A percentile compares a stretch with the other conserved stretches of the same genome.
These are phyloP conservation scores for Pterostichus madidus DNA, from an alignment of 2,888 invertebrate genomes.

Conservation along the genomic window DNA sequence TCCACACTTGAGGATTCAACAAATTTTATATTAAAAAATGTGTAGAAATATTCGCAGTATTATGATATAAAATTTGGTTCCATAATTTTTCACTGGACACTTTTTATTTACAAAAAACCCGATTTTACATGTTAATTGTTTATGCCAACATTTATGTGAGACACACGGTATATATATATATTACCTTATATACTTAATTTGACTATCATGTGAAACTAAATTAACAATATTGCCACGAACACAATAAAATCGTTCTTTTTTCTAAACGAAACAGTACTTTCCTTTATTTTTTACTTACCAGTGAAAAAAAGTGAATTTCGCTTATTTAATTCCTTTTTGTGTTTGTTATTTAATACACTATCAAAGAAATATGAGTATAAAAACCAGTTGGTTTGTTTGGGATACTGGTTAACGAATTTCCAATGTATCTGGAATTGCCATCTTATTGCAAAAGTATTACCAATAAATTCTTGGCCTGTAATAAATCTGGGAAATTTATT, in stretches of 20 bases:
- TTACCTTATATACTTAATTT: no score
- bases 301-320: no score
- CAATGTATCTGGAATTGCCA: conserved; percentile 29
- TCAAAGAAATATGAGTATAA: not conserved
- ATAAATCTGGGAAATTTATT: conserved; percentile 53
- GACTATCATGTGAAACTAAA: no score
- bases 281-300: not conserved
- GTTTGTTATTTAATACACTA: not conserved
- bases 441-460: conserved; percentile 19
- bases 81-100: no score
- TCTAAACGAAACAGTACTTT: not conserved
- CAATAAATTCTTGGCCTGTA: conserved; percentile 27
- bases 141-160: no score
- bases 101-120: no score
- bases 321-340: not conserved
- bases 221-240: not conserved
- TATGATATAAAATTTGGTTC: no score
- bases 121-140: no score
- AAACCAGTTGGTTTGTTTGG: not conserved
- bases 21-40: no score
- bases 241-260: not conserved
- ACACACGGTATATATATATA: no score
- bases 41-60: no score
- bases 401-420: not conserved
- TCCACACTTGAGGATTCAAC: no score